Evolutionary conservation across 1,140 invertebrate genomes (phyloP), one percentile per base, ranked within the genome.

Genomic region (Lithobius niger): DNA sequence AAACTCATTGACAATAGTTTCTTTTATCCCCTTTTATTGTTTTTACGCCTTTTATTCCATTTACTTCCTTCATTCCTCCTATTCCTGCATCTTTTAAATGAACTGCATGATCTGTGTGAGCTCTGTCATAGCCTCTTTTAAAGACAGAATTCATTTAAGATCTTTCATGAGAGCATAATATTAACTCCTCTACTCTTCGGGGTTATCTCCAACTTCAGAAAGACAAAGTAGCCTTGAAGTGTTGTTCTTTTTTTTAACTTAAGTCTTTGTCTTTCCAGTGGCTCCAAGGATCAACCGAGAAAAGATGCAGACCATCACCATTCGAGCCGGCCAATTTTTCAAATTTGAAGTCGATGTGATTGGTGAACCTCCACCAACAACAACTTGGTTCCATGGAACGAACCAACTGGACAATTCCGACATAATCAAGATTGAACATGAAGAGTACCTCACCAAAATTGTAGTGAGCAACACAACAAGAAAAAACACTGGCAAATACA

Each of bases 271-370:
- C 49, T 66, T 69, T 69, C 42, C 70, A 90, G 86, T 93, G 64
- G 88, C 88, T 72, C 92, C 91, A 56, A 76, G 77, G 52, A 96
- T 96, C 64, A 92, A 95, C 67, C 80, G 90, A 42, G 90, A 93
- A 40, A 91, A 94, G 70, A 77, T 95, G 65, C 82, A 89, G 54
- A 82, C 82, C n/a, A 74, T 95, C 0, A 86, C 86, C 60, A 83
- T 95, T 0, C 81, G 92, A 59, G 90, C 90, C 52, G 92, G 94
- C 6, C 86, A 94, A 69, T 77, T 82, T 24, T 84, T 97, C 56
- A 90, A 90, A 65, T 79, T 96, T 57, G 88, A 95, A 66, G 86
- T 97, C 2, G 93, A 97, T 67, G 85, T 95, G 51, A 88, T 85
- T 65, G 95, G 92, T 68, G 90, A 95, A 76, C 95, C 95, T 31